These are phyloP conservation scores for Diachasma alloeum DNA, from an alignment of 1,140 invertebrate species.

Conservation along the genomic window DNA sequence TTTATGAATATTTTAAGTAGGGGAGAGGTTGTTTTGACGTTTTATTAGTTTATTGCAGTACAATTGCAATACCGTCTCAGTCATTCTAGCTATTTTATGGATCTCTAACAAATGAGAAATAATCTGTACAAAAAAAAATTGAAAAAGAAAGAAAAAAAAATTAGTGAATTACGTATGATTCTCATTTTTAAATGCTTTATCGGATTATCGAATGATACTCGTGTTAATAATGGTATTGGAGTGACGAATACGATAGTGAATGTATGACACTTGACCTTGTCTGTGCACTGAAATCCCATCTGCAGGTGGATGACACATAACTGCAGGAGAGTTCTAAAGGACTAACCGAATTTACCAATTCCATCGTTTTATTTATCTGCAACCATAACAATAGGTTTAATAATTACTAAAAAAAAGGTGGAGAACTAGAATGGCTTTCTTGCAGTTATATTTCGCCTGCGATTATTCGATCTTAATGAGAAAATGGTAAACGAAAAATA, in stretches of 20 bases:
- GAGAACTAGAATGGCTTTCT: background rate
- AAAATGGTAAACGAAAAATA: conserved; percentile 9
- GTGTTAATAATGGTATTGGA: conserved; percentile 19
- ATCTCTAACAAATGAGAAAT: conserved; percentile 22
- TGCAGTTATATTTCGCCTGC: background rate
- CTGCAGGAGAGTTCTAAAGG: background rate
- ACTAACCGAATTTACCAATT: background rate
- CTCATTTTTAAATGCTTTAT: conserved; percentile 28
- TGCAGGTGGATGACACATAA: background rate
- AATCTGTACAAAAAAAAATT: conserved; percentile 13
- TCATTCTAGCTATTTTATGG: conserved; percentile 19
- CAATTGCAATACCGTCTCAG: background rate
- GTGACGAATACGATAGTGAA: background rate
- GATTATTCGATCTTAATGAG: conserved; percentile 24
- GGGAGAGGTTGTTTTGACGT: conserved; percentile 2
- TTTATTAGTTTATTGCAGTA: conserved; percentile 6
- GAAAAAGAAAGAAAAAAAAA: background rate
- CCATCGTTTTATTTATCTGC: background rate
- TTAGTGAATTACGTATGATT: conserved; percentile 12
- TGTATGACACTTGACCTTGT: conserved; percentile 16
- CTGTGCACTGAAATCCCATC: conserved; percentile 11
- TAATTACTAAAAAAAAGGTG: background rate
- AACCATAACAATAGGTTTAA: background rate
- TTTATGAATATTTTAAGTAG: background rate
- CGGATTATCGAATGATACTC: conserved; percentile 13